Base-by-base conservation (phyloP, 2,797 vertebrate species). In the Bucorvus abyssinicus region DNA sequence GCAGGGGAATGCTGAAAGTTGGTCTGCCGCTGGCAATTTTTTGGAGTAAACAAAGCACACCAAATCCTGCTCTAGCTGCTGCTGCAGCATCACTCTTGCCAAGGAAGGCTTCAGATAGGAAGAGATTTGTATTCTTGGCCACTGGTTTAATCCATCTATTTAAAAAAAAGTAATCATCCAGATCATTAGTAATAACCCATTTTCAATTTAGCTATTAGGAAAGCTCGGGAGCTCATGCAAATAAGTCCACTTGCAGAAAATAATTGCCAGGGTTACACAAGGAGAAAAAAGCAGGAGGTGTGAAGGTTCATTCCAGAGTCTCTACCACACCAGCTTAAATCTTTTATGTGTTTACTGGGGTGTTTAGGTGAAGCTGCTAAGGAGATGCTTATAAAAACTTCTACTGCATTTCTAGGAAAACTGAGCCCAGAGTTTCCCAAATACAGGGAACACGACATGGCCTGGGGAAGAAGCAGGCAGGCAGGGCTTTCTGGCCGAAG, bases 171-270 rank as follows among this genome's bases (percentile, higher is more conserved):
- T 32, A 70, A 90, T 87, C 68, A 60, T 78, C 77, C 75, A 81
- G 47, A 93, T 91, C 38, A 89, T 92, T 89, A 92, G 40, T 42
- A 92, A 83, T 69, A 93, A 86, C 67, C 49, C 57, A 75, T 59
- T 93, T 91, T 89, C 77, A 88, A 40, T 95, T 71, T 57, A 93
- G 61, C 75, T 79, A 79, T 93, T 80, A 89, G 70, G 64, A 93
- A 92, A 93, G 63, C 83, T 93, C 71, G 73, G 53, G n/a, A 93
- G 78, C 71, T 92, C 87, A 89, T 63, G 70, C 67, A 97, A 92
- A 16, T 93, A 97, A 84, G 29, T 24, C 67, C 53, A 92, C 50
- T 52, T 89, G 69, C 77, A 92, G 60, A 42, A 95, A 94, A 83
- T 52, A 95, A 96, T 64, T 67, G 71, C 63, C 61, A 90, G 75